phyloP scores from a whole-genome alignment of 92 coral and sea anemone species.

The Nematostella vectensis region DNA sequence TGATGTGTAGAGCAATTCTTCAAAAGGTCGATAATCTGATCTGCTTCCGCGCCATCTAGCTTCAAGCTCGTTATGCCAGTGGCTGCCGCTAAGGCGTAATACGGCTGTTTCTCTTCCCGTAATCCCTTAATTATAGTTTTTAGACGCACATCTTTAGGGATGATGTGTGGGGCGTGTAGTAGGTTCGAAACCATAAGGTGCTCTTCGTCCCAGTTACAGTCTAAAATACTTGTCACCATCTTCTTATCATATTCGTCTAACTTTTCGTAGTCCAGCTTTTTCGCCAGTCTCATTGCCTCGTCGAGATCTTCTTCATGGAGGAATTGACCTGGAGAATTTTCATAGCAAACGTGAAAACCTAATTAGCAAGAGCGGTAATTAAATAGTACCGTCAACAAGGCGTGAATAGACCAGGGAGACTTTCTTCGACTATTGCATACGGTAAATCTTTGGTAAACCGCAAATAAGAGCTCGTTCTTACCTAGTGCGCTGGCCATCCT shows the following conservation, averaged over 20 bases:
- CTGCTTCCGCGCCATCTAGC: constrained; percentile 67
- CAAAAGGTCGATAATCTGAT: constrained; percentile 69
- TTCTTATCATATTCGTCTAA: constrained; percentile 78
- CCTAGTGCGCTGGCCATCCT: constrained; percentile 99
- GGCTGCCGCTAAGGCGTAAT: constrained; percentile 90
- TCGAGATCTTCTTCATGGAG: constrained; percentile 93
- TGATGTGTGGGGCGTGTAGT: constrained; percentile 84
- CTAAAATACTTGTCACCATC: constrained; percentile 79
- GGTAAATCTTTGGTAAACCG: background rate
- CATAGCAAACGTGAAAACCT: constrained; percentile 27
- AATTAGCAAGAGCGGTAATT: constrained; percentile 58
- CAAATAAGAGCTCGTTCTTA: constrained; percentile 24
- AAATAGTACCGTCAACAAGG: constrained; percentile 10
- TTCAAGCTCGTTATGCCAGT: constrained; percentile 88
- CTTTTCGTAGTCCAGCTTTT: constrained; percentile 47
- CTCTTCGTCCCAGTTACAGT: constrained; percentile 90
- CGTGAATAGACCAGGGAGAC: background rate
- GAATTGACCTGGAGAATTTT: constrained; percentile 70
- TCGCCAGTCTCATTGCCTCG: constrained; percentile 83
- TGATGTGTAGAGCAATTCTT: constrained; percentile 70
- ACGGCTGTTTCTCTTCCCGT: constrained; percentile 72
- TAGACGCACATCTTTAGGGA: constrained; percentile 71
- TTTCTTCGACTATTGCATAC: too few species aligned
- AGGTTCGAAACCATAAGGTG: constrained; percentile 95
- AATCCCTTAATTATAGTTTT: constrained; percentile 78